Evolutionary conservation across 2,888 invertebrate species (phyloP).

Genomic region (Orchesellides sinensis): DNA sequence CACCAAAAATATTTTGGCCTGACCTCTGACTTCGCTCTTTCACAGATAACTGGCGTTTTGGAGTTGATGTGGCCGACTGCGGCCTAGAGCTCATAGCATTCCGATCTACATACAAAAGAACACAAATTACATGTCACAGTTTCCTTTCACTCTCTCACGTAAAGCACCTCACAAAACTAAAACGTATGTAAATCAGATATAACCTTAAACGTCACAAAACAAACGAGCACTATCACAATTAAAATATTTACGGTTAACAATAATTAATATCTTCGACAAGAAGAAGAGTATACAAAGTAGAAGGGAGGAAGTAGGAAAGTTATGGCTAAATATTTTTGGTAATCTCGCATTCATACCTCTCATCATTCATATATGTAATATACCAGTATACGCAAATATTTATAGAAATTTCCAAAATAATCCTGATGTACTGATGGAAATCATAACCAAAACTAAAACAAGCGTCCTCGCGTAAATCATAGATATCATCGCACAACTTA

Average conservation of each 20-base stretch:
- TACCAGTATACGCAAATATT: not conserved
- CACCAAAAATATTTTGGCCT: constrained; percentile 72
- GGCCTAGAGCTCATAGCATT: constrained; percentile 71
- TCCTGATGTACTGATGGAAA: not conserved
- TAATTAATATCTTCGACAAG: not conserved
- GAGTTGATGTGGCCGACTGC: constrained; percentile 74
- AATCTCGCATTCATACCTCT: not conserved
- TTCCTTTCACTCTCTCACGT: not conserved
- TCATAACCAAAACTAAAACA: not conserved
- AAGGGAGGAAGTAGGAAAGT: not conserved
- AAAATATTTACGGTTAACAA: not conserved
- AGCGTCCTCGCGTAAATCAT: no score
- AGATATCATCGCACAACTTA: not conserved
- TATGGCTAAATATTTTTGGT: not conserved
- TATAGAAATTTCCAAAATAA: not conserved
- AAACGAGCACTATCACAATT: not conserved
- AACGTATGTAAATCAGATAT: not conserved
- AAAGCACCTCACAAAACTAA: not conserved
- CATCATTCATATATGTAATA: no score
- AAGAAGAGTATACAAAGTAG: not conserved
- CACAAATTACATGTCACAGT: constrained; percentile 13
- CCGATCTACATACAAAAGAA: constrained; percentile 68
- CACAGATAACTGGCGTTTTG: constrained; percentile 72
- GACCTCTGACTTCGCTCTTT: constrained; percentile 73
- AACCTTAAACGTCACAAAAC: not conserved